These are phyloP conservation scores for Cryptocheilus praepositus DNA, from an alignment of 2,888 invertebrate genomes.

Conservation along the genomic window DNA sequence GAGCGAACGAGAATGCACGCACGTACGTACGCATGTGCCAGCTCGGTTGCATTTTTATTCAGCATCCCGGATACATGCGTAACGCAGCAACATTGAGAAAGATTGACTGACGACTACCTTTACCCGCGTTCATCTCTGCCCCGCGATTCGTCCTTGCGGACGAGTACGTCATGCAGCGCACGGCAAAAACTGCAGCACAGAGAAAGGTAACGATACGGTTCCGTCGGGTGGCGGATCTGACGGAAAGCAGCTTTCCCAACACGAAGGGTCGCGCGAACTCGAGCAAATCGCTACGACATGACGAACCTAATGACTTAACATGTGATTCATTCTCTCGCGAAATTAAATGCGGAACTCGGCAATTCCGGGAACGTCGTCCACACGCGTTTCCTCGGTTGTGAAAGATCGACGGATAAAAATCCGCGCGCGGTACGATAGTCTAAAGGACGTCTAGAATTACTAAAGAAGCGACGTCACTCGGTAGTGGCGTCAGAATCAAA, in stretches of 20 bases:
- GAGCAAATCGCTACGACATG: not conserved
- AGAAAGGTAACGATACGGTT: not conserved
- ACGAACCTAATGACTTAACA: not conserved
- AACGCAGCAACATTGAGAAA: not conserved
- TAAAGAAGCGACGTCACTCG: too few relatives aligned
- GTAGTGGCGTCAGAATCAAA: too few relatives aligned
- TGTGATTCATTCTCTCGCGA: too few relatives aligned
- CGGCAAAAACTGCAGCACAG: slow-evolving; percentile 2
- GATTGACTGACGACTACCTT: slow-evolving; percentile 14
- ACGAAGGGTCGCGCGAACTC: not conserved
- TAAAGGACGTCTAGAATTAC: too few relatives aligned
- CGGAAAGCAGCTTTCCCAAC: not conserved
- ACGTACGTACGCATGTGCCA: not conserved
- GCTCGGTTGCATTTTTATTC: slow-evolving; percentile 22
- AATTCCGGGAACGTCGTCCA: too few relatives aligned
- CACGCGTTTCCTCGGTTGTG: too few relatives aligned
- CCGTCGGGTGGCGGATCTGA: slow-evolving; percentile 7
- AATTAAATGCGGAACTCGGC: too few relatives aligned
- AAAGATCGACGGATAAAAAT: too few relatives aligned
- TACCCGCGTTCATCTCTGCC: slow-evolving; percentile 20
- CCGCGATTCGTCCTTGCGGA: slow-evolving; percentile 27
- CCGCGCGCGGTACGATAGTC: too few relatives aligned
- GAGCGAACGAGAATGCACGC: not conserved
- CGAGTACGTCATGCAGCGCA: slow-evolving; percentile 11
- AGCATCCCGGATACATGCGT: slow-evolving; percentile 22